These are phyloP conservation scores for Halisarca cf. caerulea DNA, from an alignment of 37 sponge, comb jelly and placozoan genomes.

Conservation along the genomic window DNA sequence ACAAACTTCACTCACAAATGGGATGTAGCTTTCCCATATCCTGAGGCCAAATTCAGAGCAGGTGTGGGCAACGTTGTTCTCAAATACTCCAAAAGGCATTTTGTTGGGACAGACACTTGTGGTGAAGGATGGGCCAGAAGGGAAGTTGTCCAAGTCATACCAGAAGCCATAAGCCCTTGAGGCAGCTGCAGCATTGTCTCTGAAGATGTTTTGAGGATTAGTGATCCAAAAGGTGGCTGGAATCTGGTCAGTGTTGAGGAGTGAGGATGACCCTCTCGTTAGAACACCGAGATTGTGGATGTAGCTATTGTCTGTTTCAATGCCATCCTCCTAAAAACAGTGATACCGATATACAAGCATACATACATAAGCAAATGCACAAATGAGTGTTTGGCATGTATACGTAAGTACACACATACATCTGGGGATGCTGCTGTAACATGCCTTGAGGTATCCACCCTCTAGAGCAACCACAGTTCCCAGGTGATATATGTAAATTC, in stretches of 20 bases:
- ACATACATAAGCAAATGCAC: background rate
- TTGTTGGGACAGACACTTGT: constrained; percentile 76
- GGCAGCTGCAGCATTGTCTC: constrained; percentile 85
- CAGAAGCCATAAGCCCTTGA: constrained; percentile 89
- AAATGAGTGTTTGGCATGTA: background rate
- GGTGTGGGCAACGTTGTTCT: constrained; percentile 81
- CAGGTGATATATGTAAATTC: too few species aligned
- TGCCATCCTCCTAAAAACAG: constrained; percentile 83
- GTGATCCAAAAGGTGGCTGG: constrained; percentile 94
- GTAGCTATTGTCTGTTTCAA: constrained; percentile 79
- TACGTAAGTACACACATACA: background rate
- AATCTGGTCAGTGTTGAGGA: constrained; percentile 86
- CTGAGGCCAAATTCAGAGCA: constrained; percentile 86
- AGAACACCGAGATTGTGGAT: constrained; percentile 76
- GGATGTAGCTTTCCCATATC: constrained; percentile 82
- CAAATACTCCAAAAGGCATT: constrained; percentile 71
- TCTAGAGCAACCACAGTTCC: background rate
- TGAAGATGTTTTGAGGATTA: constrained; percentile 82
- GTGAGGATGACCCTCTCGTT: constrained; percentile 78
- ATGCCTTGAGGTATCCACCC: background rate
- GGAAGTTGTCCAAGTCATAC: constrained; percentile 83
- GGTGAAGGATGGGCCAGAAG: constrained; percentile 81
- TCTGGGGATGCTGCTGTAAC: background rate
- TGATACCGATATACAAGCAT: background rate
- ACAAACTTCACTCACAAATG: constrained; percentile 70